These are phyloP conservation scores for Mus musculus DNA, from an alignment of 2,113 vertebrate species.

Conservation along the genomic window DNA sequence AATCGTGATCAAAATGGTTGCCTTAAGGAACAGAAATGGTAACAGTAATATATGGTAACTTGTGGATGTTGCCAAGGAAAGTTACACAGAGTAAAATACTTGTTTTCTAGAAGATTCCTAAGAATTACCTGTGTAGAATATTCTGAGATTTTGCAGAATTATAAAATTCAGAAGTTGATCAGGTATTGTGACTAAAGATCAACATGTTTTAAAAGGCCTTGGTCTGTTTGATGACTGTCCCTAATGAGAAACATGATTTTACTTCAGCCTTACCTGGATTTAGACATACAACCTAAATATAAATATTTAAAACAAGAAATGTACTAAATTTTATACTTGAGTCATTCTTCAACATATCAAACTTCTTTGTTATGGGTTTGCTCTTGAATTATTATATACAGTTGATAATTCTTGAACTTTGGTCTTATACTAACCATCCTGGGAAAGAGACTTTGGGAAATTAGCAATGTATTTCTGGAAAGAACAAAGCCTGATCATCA, in stretches of 20 bases:
- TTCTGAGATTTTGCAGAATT: background rate
- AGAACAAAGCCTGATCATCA: background rate
- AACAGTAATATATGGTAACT: background rate
- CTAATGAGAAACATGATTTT: background rate
- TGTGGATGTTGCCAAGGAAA: background rate
- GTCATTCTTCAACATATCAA: background rate
- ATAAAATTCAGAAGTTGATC: background rate
- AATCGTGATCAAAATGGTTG: background rate
- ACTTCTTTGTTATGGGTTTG: background rate
- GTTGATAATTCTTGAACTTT: background rate
- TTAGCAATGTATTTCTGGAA: background rate
- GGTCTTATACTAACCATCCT: background rate
- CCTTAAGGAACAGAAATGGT: background rate
- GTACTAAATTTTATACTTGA: background rate
- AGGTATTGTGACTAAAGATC: background rate
- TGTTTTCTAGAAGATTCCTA: background rate
- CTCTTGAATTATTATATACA: constrained; percentile 12
- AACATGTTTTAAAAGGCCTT: background rate
- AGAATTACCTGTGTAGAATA: background rate
- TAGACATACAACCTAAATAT: background rate
- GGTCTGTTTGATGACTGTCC: background rate
- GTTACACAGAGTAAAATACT: background rate
- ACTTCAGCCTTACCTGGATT: background rate
- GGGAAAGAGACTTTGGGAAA: constrained; percentile 9
- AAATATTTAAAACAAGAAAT: constrained; percentile 2